A percentile compares a stretch with the other conserved stretches of the same genome.
These are phyloP conservation scores for Dunckerocampus dactyliophorus DNA, from an alignment of 2,113 vertebrate species.

Conservation along the genomic window DNA sequence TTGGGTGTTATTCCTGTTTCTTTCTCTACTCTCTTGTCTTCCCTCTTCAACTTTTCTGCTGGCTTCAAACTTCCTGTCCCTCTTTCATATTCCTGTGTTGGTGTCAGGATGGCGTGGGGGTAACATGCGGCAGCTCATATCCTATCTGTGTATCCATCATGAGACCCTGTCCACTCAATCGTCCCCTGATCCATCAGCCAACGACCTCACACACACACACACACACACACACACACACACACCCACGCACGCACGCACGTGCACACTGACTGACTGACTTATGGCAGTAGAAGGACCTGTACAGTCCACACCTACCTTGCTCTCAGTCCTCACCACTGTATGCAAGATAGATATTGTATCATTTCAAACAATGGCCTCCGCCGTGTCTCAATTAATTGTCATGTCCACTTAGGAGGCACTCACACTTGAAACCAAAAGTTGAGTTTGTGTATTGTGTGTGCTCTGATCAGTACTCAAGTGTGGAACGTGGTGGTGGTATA, in stretches of 20 bases:
- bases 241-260: too few species aligned
- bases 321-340: conserved; percentile 35
- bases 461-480: too few species aligned
- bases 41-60: conserved; percentile 54
- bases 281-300: conserved; percentile 50
- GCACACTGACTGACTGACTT: conserved; percentile 52
- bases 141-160: conserved; percentile 98
- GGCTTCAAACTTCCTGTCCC: conserved; percentile 45
- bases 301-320: conserved; percentile 28
- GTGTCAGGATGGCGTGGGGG: conserved; percentile 57
- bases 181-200: conserved; percentile 97
- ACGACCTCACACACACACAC: conserved; percentile 41
- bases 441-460: too few species aligned
- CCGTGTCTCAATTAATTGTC: too few species aligned
- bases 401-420: too few species aligned
- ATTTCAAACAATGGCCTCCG: too few species aligned
- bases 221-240: conserved; percentile 12
- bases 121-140: conserved; percentile 80
- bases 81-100: conserved; percentile 75
- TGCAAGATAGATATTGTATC: conserved; percentile 4
- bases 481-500: too few species aligned
- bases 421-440: too few species aligned
- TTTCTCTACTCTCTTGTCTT: conserved; percentile 59
- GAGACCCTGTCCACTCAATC: conserved; percentile 99
- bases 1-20: conserved; percentile 90